A percentile compares a stretch with the other conserved stretches of the same genome.
phyloP scores from a whole-genome alignment of 1,140 invertebrate genomes.

The Bombus fervidus region DNA sequence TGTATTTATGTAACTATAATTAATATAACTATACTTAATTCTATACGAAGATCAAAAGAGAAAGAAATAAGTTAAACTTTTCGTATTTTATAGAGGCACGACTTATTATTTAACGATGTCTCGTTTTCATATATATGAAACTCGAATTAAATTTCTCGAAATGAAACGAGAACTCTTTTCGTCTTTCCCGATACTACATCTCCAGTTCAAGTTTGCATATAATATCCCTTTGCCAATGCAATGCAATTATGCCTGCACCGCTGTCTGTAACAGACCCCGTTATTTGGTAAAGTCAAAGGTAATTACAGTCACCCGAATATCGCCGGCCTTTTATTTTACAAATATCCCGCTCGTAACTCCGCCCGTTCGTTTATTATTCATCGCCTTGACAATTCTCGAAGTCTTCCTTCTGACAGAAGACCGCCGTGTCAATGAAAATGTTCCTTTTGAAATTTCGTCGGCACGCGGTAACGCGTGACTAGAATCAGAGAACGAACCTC shows the following conservation, averaged over 20 bases:
- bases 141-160: background rate
- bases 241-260: background rate
- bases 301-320: background rate
- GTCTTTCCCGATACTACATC: background rate
- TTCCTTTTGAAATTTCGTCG: conserved; percentile 13
- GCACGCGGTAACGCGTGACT: conserved; percentile 29
- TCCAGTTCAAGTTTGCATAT: background rate
- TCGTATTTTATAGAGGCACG: too few relatives aligned
- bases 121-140: too few relatives aligned
- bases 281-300: background rate
- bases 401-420: too few relatives aligned
- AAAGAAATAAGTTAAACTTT: background rate
- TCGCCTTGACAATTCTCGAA: background rate
- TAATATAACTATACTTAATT: background rate
- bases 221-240: background rate
- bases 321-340: background rate
- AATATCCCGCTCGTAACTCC: background rate
- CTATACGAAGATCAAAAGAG: background rate
- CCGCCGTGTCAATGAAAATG: conserved; percentile 16
- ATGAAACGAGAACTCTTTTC: background rate
- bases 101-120: too few relatives aligned
- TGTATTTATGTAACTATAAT: background rate
- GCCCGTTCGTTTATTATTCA: conserved; percentile 1
- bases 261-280: background rate
- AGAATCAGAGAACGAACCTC: conserved; percentile 13